These are phyloP conservation scores for Xestia rhomboidea DNA, from an alignment of 2,888 invertebrate genomes.

Conservation along the genomic window DNA sequence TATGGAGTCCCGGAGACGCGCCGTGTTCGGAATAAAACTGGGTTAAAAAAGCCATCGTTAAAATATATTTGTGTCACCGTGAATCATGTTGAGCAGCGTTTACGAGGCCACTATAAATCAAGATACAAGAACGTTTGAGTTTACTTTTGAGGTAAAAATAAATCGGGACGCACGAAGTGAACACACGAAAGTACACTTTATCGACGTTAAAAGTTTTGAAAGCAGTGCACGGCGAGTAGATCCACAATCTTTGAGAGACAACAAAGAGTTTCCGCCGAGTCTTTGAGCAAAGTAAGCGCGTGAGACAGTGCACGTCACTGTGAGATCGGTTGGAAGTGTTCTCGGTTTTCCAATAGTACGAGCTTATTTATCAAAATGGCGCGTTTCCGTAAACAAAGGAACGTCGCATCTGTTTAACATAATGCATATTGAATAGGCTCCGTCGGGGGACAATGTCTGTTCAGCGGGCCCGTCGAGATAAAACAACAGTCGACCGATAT, in stretches of 20 bases:
- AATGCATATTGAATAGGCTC: constrained; percentile 72
- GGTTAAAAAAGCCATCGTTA: constrained; percentile 78
- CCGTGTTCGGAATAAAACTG: constrained; percentile 69
- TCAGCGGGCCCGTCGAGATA: constrained; percentile 49
- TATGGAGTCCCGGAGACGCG: constrained; percentile 49
- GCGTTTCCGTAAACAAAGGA: constrained; percentile 69
- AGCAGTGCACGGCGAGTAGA: constrained; percentile 35
- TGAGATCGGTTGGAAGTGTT: constrained; percentile 54
- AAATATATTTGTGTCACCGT: constrained; percentile 78
- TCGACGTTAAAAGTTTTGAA: constrained; percentile 55
- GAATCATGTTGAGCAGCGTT: constrained; percentile 81
- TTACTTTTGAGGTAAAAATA: constrained; percentile 85
- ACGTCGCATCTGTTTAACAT: constrained; percentile 71
- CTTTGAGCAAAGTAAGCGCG: constrained; percentile 42
- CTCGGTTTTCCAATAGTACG: constrained; percentile 55
- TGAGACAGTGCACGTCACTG: constrained; percentile 50
- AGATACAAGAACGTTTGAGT: constrained; percentile 77
- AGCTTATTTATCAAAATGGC: constrained; percentile 68
- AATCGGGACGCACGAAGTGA: constrained; percentile 65
- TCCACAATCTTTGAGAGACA: constrained; percentile 40
- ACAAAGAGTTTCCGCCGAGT: constrained; percentile 62
- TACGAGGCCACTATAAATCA: constrained; percentile 84
- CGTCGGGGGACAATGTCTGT: constrained; percentile 54
- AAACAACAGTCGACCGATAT: constrained; percentile 52
- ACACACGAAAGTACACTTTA: constrained; percentile 58